Conservation (phyloP, 2,797 vertebrate species). For the Eleutherodactylus coqui region DNA sequence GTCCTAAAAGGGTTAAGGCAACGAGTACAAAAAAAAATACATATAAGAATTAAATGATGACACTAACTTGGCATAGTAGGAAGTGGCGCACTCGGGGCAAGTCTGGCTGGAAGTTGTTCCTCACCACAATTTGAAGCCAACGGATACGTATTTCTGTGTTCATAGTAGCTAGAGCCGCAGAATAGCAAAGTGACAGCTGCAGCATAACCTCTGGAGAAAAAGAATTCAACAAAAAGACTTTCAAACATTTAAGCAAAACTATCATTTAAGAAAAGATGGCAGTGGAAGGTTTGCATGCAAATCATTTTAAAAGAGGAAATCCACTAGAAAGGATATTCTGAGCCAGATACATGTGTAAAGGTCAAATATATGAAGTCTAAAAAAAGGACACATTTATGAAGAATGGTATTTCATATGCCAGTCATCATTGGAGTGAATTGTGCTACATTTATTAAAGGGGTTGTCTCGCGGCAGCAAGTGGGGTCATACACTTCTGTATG, state of each 20-base stretch:
- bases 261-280: background rate
- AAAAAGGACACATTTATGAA: no score
- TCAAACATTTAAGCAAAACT: background rate
- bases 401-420: no score
- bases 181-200: conserved; percentile 86
- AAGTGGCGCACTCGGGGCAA: conserved; percentile 88
- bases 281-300: background rate
- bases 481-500: no score
- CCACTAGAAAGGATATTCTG: no score
- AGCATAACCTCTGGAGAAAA: conserved; percentile 83
- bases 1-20: no score
- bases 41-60: background rate
- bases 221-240: background rate
- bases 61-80: conserved; percentile 90
- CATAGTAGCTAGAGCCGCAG: conserved; percentile 86
- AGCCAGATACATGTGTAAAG: background rate
- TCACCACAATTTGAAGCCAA: conserved; percentile 93
- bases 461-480: no score
- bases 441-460: no score
- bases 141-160: conserved; percentile 95
- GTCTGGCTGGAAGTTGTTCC: conserved; percentile 89
- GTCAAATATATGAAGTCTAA: background rate
- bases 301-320: background rate
- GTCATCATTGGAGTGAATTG: no score
- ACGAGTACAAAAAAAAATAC: no score